These are phyloP conservation scores for Manis javanica DNA, from an alignment of 2,797 vertebrate species.

Conservation along the genomic window DNA sequence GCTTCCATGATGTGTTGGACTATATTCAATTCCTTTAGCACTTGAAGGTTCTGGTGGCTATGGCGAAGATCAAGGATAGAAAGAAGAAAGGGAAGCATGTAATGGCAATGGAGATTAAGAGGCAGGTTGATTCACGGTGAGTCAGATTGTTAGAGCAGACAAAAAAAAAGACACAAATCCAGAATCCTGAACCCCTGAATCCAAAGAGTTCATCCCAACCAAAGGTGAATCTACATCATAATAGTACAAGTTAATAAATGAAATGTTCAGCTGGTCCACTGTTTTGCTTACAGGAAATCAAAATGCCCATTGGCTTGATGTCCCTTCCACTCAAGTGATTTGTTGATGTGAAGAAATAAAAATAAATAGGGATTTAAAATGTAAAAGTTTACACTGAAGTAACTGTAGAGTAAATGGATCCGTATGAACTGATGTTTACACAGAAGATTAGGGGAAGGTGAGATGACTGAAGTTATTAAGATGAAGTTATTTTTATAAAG, in stretches of 20 bases:
- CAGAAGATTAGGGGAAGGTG: background rate
- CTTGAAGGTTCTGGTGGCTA: background rate
- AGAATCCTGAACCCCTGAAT: background rate
- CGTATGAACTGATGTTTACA: background rate
- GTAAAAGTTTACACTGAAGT: background rate
- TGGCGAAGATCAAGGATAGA: background rate
- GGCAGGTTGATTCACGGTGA: background rate
- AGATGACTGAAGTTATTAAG: background rate
- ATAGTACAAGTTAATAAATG: background rate
- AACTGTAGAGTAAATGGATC: background rate
- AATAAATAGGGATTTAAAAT: constrained; percentile 48
- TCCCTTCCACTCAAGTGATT: background rate
- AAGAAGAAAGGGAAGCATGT: background rate
- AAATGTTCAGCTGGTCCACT: background rate
- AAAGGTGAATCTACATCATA: background rate
- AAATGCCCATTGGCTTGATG: background rate
- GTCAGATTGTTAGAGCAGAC: background rate
- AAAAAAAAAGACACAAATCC: background rate
- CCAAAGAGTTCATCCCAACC: background rate
- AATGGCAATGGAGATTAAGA: background rate
- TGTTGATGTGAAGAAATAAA: background rate
- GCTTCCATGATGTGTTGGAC: background rate
- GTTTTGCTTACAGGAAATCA: constrained; percentile 17
- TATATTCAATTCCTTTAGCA: background rate
- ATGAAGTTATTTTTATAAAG: constrained; percentile 20